Percentiles rank a stretch among this genome's conserved stretches.
Evolutionary conservation across 2,797 vertebrate genomes (phyloP).

Genomic region (Cossypha dichroa): DNA sequence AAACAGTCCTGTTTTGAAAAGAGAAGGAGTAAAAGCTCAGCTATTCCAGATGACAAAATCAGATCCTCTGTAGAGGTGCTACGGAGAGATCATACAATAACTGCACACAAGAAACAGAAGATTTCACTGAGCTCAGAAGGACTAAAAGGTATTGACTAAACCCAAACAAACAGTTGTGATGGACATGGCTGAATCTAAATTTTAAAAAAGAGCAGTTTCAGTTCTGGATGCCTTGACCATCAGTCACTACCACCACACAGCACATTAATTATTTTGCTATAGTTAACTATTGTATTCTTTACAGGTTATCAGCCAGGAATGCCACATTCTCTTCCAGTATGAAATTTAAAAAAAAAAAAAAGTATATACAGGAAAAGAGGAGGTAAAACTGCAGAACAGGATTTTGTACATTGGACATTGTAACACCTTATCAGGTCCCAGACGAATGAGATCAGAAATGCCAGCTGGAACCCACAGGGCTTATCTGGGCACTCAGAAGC

Average conservation of each 20-base stretch:
- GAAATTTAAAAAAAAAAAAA: neutral
- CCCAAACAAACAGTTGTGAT: neutral
- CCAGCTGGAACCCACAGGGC: conserved; percentile 46
- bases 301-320: conserved; percentile 22
- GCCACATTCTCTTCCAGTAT: neutral
- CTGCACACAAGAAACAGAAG: neutral
- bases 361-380: neutral
- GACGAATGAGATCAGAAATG: conserved; percentile 43
- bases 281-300: neutral
- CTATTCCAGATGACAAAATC: neutral
- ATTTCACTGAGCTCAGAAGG: neutral
- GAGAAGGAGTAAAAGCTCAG: neutral
- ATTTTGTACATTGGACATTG: conserved; percentile 20
- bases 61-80: neutral
- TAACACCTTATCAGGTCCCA: conserved; percentile 55
- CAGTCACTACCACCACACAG: neutral
- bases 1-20: neutral
- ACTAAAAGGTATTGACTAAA: neutral
- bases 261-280: neutral
- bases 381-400: neutral
- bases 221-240: neutral
- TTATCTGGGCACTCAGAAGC: conserved; percentile 54
- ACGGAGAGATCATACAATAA: neutral
- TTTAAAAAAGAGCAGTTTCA: neutral
- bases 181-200: neutral